These are phyloP conservation scores for Halichoeres trimaculatus DNA, from an alignment of 2,113 vertebrate species.

Conservation along the genomic window DNA sequence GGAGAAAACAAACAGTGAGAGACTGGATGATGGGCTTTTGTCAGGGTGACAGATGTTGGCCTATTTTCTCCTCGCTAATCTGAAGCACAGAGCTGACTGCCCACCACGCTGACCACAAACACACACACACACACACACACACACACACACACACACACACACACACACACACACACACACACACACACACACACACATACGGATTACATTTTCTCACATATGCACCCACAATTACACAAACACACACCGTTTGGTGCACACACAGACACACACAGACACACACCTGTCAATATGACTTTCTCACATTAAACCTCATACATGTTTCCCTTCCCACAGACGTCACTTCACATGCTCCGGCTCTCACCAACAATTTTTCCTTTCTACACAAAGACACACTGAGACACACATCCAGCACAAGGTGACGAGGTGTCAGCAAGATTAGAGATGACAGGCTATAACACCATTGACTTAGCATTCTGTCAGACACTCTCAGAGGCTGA, in stretches of 20 bases:
- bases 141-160: neutral
- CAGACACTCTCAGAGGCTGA: neutral
- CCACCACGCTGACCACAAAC: conserved; percentile 42
- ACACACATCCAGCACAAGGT: conserved; percentile 4
- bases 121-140: conserved; percentile 31
- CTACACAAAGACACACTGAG: neutral
- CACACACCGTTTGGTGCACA: neutral
- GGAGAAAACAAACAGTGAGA: conserved; percentile 11
- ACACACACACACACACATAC: neutral
- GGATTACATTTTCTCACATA: conserved; percentile 39
- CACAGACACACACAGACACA: neutral
- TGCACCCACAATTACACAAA: neutral
- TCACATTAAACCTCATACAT: neutral
- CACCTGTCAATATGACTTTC: conserved; percentile 19
- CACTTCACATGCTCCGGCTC: neutral
- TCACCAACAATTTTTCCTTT: neutral
- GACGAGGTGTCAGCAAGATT: conserved; percentile 32
- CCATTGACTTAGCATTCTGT: conserved; percentile 15
- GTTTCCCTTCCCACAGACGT: conserved; percentile 7
- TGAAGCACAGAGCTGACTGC: conserved; percentile 52
- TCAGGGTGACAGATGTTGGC: conserved; percentile 79
- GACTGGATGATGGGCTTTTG: conserved; percentile 63
- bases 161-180: neutral
- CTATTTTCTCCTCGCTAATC: conserved; percentile 79
- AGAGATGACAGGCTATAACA: conserved; percentile 32